These are phyloP conservation scores for Calyptomena viridis DNA, from an alignment of 2,113 vertebrate species.

Conservation along the genomic window DNA sequence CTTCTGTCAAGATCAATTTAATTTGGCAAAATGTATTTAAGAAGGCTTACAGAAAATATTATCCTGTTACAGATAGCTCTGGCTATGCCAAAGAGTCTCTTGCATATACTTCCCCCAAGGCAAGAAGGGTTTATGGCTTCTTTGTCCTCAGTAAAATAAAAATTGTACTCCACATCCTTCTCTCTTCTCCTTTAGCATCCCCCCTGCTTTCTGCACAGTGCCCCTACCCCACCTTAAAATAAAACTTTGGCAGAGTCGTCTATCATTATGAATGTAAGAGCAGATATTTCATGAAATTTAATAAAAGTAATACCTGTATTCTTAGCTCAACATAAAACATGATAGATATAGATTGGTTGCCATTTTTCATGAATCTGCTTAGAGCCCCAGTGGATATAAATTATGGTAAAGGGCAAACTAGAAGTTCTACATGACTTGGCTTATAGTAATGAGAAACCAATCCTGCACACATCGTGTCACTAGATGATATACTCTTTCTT, in stretches of 20 bases:
- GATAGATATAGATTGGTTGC: conserved; percentile 42
- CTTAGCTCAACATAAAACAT: conserved; percentile 58
- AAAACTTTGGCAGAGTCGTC: not conserved
- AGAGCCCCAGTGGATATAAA: conserved; percentile 33
- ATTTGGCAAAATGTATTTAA: not conserved
- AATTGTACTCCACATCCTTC: not conserved
- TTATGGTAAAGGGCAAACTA: conserved; percentile 46
- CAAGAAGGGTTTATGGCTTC: not conserved
- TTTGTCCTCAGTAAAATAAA: conserved; percentile 24
- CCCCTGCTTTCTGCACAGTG: not conserved
- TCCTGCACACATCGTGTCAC: not conserved
- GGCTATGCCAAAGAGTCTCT: not conserved
- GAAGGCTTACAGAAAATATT: not conserved
- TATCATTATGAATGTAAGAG: not conserved
- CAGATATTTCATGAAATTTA: conserved; percentile 53
- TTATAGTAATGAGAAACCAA: conserved; percentile 54
- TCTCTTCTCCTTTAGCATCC: not conserved
- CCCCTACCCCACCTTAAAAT: not conserved
- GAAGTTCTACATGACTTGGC: conserved; percentile 51
- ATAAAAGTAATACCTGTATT: conserved; percentile 54
- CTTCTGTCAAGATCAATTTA: conserved; percentile 27
- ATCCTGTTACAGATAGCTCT: not conserved
- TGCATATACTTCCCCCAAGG: not conserved
- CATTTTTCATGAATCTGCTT: conserved; percentile 58
- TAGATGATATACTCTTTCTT: not conserved